Evolutionary conservation across 2,888 invertebrate genomes (phyloP).

Genomic region (Lepas anatifera): DNA sequence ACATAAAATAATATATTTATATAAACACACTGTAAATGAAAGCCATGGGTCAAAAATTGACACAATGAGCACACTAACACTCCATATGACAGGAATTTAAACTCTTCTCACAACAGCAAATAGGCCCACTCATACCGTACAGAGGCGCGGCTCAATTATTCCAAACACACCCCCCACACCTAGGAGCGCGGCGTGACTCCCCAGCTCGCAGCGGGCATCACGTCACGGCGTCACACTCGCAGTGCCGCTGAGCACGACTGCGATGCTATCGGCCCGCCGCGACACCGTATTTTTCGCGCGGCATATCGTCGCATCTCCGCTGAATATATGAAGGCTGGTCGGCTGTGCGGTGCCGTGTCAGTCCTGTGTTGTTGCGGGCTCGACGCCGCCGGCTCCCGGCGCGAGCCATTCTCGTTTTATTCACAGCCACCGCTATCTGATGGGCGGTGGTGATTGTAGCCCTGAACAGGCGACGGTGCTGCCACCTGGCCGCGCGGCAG

Average conservation of each 20-base stretch:
- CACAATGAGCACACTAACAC: too few species aligned
- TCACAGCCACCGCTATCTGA: not conserved
- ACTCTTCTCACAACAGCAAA: too few species aligned
- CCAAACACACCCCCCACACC: not conserved
- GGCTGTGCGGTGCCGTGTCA: not conserved
- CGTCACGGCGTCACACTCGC: too few species aligned
- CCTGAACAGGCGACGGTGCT: not conserved
- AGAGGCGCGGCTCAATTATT: not conserved
- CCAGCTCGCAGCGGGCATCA: too few species aligned
- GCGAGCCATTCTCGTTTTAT: not conserved
- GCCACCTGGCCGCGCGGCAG: slow-evolving; percentile 3
- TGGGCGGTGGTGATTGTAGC: not conserved
- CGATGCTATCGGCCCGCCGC: not conserved
- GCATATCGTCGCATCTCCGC: slow-evolving; percentile 1
- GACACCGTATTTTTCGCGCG: slow-evolving; percentile 1
- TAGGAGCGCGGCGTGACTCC: too few species aligned
- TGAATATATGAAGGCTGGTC: not conserved
- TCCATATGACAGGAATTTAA: too few species aligned
- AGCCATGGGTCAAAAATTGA: too few species aligned
- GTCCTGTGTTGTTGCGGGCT: too few species aligned
- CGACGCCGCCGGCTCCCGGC: not conserved
- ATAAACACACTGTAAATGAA: too few species aligned
- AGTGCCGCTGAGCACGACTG: too few species aligned
- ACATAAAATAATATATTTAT: too few species aligned
- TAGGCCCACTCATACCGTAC: too few species aligned